These are phyloP conservation scores for Petaurus breviceps DNA, from an alignment of 2,113 vertebrate species.

Conservation along the genomic window DNA sequence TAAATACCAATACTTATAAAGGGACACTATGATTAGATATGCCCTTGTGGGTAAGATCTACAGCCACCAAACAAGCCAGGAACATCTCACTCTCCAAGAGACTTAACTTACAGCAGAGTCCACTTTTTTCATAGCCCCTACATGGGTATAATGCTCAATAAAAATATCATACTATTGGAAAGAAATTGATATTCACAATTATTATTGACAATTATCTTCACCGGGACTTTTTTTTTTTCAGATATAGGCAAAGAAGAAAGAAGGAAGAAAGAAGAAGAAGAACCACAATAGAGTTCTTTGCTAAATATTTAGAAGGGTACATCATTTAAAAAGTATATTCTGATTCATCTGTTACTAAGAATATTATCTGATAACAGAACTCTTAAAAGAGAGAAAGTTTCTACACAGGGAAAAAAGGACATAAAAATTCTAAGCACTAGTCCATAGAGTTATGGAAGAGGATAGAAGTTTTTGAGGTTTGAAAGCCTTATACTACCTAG, in stretches of 20 bases:
- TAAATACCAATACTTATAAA: not conserved
- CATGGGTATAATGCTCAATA: not conserved
- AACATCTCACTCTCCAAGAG: not conserved
- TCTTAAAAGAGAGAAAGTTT: conserved; percentile 17
- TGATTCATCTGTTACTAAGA: not conserved
- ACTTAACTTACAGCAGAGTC: not conserved
- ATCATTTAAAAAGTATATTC: not conserved
- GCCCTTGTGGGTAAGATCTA: not conserved
- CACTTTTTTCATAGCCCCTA: not conserved
- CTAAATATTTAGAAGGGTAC: not conserved
- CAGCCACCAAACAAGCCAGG: not conserved
- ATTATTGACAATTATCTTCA: not conserved
- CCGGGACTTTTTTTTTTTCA: not conserved
- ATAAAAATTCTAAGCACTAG: not conserved
- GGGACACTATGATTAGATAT: not conserved
- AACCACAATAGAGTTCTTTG: not conserved
- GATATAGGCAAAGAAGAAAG: not conserved
- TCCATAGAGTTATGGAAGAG: not conserved
- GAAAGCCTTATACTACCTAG: not conserved
- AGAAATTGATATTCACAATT: not conserved
- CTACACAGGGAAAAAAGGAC: not conserved
- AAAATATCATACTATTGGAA: not conserved
- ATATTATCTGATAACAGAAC: not conserved
- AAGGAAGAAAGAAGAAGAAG: too few species aligned
- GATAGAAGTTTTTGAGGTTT: not conserved